Evolutionary conservation across 2,797 vertebrate genomes (phyloP), one percentile per base, ranked within the genome.

Genomic region (Tragopan temminckii): DNA sequence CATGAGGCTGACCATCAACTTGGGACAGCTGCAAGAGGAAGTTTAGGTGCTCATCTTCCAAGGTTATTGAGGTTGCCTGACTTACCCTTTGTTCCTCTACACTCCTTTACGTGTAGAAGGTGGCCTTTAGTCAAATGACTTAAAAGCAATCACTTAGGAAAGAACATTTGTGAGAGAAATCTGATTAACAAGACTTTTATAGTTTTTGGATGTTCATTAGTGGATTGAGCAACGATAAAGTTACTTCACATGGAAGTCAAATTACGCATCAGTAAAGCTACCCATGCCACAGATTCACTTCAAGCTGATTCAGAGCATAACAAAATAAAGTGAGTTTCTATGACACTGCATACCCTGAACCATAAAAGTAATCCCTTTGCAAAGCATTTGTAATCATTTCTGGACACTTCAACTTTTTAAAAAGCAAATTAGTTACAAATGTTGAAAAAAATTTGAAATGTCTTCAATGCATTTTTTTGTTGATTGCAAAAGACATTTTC

Each of bases 391-490:
- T 95, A 94, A 96, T 90, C 55, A 93, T 92, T 97, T 94, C 85
- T 89, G 91, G 91, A 85, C 40, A 42, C 90, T 79, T 96, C 91
- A 92, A 93, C 85, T 95, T 85, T 92, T 88, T 85, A 86, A 93
- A 97, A 94, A 94, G 85, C 40, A 93, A 97, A 93, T 96, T 92
- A 95, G 91, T 95, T 95, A 95, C 91, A 96, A 93, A 92, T 94
- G 79, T 91, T 94, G 75, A 80, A 70, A 96, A 94, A 95, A 94
- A 88, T 9, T 42, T 69, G 46, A 92, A 93, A 80, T 92, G 75
- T 96, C 95, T 97, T 94, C 87, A 95, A 92, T 45, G 53, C 53
- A 87, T 42, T 87, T 94, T 94, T 95, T 87, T 95, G 84, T 90
- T 96, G 91, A 96, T 93, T 94, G 71, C 89, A 89, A 85, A 94